Evolutionary conservation across 2,888 invertebrate species (phyloP), one percentile per base, ranked within the genome.

Genomic region (Oscheius sp.): DNA sequence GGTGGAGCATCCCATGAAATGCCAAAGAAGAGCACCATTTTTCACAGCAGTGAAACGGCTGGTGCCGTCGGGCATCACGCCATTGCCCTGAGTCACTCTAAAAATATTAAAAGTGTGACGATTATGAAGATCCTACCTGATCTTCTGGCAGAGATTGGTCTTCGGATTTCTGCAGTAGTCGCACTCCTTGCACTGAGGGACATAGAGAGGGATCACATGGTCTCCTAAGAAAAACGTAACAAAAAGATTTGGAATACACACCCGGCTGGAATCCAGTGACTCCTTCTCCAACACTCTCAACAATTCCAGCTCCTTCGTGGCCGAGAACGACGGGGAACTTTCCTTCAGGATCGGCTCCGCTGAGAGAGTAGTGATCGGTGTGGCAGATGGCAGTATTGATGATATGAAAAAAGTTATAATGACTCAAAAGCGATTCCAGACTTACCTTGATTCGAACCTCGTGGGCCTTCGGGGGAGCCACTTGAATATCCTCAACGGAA

Each of bases 91-190:
- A 21, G 89, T 87, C 13, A 80, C 70, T 47, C 90, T 88, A 75
- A 77, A 73, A 70, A 21, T 37, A 37, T 37, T 2, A 32, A 42
- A 11, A 37, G 2, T 70, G 11, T 32, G 37, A n/a, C 11, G 55
- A 37, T n/a, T 50, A 35, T 13, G 42, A 29, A 88, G 84, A 10
- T 21, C 21, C 94, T 94, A 84, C 68, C 96, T 93, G 74, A 99
- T 95, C 90, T 95, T 96, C 88, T 94, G 93, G 89, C 99, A 99
- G 11, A 99, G 91, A 91, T 99, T 99, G 0, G 99, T 99, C 90
- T 98, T 98, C 0, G 94, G 93, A 76, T 94, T 96, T 79, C 93
- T 93, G 90, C 99, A 99, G 90, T 95, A 99, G 90, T 97, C 96
- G 91, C 99, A 99, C 32, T 95, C 94, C 42, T 94, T 92, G 90